phyloP scores from a whole-genome alignment of 2,113 vertebrate genomes.

The Acrocephalus kingi region DNA sequence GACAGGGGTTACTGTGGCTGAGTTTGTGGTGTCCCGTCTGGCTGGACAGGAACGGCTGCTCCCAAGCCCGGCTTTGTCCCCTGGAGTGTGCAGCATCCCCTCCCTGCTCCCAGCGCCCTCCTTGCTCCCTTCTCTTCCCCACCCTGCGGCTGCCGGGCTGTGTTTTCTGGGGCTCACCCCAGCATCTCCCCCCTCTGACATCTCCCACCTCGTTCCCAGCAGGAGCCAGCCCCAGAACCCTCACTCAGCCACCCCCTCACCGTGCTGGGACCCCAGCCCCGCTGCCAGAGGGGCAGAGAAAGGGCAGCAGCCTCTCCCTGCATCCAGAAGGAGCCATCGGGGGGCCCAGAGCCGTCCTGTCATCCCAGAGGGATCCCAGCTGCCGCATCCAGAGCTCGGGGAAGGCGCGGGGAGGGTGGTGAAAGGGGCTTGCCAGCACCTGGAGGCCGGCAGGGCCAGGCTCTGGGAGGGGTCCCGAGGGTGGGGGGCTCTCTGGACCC shows the following conservation, averaged over 20 bases:
- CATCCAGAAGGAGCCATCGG: rapidly evolving
- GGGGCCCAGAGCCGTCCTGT: background rate
- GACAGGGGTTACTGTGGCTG: background rate
- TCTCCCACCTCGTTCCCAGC: background rate
- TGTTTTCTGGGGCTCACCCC: background rate
- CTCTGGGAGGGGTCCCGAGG: background rate
- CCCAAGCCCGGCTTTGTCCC: background rate
- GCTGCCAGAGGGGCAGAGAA: background rate
- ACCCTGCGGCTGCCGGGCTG: background rate
- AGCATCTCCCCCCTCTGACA: rapidly evolving
- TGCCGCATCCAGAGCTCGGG: background rate
- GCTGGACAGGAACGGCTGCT: background rate
- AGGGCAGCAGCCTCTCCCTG: background rate
- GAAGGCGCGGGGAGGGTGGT: rapidly evolving
- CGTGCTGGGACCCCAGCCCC: background rate
- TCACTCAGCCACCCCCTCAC: background rate
- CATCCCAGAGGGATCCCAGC: background rate
- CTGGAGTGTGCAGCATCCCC: background rate
- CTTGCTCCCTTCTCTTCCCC: background rate
- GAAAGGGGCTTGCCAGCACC: background rate
- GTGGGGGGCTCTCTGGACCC: background rate
- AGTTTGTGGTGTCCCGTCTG: rapidly evolving
- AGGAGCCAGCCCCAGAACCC: background rate
- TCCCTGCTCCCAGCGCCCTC: background rate
- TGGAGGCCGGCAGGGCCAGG: background rate